A percentile compares a stretch with the other conserved stretches of the same genome.
These are phyloP conservation scores for Morpho helenor DNA, from an alignment of 2,888 invertebrate species.

Conservation along the genomic window DNA sequence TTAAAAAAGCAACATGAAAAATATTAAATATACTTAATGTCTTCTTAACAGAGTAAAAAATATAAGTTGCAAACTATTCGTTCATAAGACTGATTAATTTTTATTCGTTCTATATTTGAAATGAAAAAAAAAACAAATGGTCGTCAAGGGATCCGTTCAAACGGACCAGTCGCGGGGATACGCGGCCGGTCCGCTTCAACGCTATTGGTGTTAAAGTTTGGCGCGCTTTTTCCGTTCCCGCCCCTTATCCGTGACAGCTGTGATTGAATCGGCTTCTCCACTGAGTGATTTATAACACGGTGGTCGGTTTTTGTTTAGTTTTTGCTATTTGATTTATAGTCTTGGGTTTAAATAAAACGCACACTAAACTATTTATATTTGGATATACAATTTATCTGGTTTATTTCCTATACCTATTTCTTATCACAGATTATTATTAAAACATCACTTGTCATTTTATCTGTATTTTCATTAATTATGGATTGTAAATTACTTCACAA, in stretches of 20 bases:
- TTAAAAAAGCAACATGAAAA: no score
- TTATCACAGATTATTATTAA: no score
- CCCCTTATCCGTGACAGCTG: conserved; percentile 70
- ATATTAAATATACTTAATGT: neutral
- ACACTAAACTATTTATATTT: conserved; percentile 11
- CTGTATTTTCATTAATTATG: no score
- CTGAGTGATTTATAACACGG: conserved; percentile 68
- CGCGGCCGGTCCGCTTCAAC: conserved; percentile 43
- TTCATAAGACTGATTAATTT: conserved; percentile 14
- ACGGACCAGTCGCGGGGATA: conserved; percentile 62
- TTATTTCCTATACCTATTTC: no score
- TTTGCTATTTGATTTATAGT: conserved; percentile 60
- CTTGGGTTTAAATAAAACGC: conserved; percentile 35
- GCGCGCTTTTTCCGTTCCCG: conserved; percentile 73
- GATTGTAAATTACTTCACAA: no score
- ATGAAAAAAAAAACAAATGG: conserved; percentile 39
- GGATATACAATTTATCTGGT: no score
- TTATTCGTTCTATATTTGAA: conserved; percentile 18
- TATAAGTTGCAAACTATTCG: neutral
- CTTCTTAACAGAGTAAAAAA: neutral
- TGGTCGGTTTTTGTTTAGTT: conserved; percentile 45
- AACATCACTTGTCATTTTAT: no score
- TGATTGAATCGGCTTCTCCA: conserved; percentile 65
- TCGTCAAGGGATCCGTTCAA: conserved; percentile 68
- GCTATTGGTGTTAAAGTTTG: conserved; percentile 73